Percentiles rank a stretch among this genome's conserved stretches.
Evolutionary conservation across 2,113 vertebrate genomes (phyloP).

Genomic region (Poecilia latipinna): DNA sequence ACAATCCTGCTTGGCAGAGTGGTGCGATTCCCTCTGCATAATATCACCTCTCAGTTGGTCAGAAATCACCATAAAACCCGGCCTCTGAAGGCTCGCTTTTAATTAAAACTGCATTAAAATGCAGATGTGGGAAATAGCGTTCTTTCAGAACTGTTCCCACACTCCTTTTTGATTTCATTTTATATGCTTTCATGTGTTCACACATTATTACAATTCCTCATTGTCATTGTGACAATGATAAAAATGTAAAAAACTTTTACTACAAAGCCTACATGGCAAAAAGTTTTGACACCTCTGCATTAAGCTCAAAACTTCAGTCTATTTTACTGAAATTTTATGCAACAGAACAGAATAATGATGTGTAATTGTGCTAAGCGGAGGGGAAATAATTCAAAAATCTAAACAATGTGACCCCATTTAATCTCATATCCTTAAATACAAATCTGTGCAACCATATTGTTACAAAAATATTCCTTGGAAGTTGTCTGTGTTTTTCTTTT

Average conservation of each 20-base stretch:
- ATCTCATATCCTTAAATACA: background rate
- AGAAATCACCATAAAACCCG: slow-evolving; percentile 22
- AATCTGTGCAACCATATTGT: background rate
- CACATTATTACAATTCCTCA: background rate
- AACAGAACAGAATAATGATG: background rate
- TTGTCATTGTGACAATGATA: too few relatives aligned
- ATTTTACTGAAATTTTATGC: background rate
- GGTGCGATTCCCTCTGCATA: slow-evolving; percentile 23
- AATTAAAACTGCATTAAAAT: slow-evolving; percentile 53
- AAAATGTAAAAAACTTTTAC: too few relatives aligned
- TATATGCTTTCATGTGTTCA: slow-evolving; percentile 8
- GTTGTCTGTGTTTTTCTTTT: too few relatives aligned
- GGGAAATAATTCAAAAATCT: background rate
- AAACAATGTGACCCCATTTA: background rate
- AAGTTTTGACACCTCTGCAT: too few relatives aligned
- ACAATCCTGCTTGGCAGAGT: slow-evolving; percentile 14
- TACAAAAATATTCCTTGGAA: too few relatives aligned
- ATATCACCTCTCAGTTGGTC: slow-evolving; percentile 29
- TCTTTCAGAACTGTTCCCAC: slow-evolving; percentile 21
- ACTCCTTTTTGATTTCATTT: slow-evolving; percentile 4
- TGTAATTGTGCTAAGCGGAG: background rate
- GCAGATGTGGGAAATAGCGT: slow-evolving; percentile 24
- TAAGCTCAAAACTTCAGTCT: background rate
- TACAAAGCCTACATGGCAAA: too few relatives aligned
- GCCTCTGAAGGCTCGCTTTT: slow-evolving; percentile 22